Base-by-base conservation (phyloP, 2,888 invertebrate genomes). In the Nomada ruficornis region DNA sequence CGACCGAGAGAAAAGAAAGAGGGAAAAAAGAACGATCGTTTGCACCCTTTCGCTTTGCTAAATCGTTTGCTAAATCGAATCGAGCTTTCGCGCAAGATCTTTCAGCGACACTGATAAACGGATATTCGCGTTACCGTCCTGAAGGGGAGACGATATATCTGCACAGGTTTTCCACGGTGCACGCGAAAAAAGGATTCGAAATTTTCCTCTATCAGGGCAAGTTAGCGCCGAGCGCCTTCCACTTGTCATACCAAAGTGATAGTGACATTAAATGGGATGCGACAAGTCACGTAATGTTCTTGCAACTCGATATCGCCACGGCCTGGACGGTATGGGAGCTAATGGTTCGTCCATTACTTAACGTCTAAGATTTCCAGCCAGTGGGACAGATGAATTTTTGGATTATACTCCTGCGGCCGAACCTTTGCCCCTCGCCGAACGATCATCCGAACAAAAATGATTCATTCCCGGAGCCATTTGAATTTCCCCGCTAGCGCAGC, bases 331-430 rank as follows among this genome's bases (percentile, higher is more conserved):
- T 81, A 83, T 62, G 82, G 69, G 70, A 72, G 85, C 89, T 90
- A 90, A 90, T 90, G 90, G 90, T 72, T 83, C 88, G 79, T 83
- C 88, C 85, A 85, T 85, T 86, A 88, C 80, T 69, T 71, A 75
- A 79, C 80, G 80, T 86, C 86, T 86, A 86, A 84, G 75, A 81
- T 88, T 86, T 86, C 88, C 81, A 68, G 52, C 23, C 62, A 36
- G 57, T 54, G 26, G 77, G 75, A 52, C 65, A 47, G 80, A 85
- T 79, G 70, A 86, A 83, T 85, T 85, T 86, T 82, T 85, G 81
- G 84, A 87, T 88, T 86, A 36, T 36, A 87, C 68, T 55, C n/a
- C 20, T 5, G 29, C 62, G 55, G 60, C 55, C 36, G 52, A 42
- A 23, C 29, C 54, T 9, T 47, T 10, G 23, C 10, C 13, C 0